Evolutionary conservation across 1,140 invertebrate species (phyloP).

Genomic region (Geopemphigus sp.): DNA sequence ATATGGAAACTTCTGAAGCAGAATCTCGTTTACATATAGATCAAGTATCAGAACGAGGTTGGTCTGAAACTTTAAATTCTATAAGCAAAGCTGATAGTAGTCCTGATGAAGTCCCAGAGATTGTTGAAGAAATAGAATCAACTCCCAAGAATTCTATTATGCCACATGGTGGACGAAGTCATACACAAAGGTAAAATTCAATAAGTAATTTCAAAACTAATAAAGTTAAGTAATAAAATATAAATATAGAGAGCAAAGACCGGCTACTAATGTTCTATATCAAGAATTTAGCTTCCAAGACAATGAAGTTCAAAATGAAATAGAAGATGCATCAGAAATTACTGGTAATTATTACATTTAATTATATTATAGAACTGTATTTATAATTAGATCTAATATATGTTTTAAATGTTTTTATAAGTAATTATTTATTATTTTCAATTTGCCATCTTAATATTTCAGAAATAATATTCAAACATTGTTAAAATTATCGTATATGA

Average conservation of each 20-base stretch:
- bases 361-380: too few relatives aligned
- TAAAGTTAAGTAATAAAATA: not conserved
- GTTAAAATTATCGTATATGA: too few relatives aligned
- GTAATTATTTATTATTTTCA: not conserved
- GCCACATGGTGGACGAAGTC: conserved; percentile 64
- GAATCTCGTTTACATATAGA: conserved; percentile 12
- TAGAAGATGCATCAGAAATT: conserved; percentile 81
- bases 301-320: conserved; percentile 74
- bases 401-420: not conserved
- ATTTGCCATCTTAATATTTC: not conserved
- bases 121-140: conserved; percentile 58
- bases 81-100: conserved; percentile 53
- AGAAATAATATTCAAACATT: too few relatives aligned
- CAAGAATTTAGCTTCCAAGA: conserved; percentile 90
- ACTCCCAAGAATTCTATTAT: conserved; percentile 59
- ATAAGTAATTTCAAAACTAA: not conserved
- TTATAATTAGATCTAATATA: too few relatives aligned
- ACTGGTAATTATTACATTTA: conserved; percentile 66
- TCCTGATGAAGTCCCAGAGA: conserved; percentile 53
- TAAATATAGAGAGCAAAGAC: conserved; percentile 71
- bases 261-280: conserved; percentile 80
- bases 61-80: conserved; percentile 54
- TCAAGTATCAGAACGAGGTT: conserved; percentile 53
- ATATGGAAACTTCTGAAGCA: conserved; percentile 34
- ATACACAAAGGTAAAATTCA: conserved; percentile 66